Conservation (phyloP, 2,888 invertebrate species). For the Hymenopus coronatus region DNA sequence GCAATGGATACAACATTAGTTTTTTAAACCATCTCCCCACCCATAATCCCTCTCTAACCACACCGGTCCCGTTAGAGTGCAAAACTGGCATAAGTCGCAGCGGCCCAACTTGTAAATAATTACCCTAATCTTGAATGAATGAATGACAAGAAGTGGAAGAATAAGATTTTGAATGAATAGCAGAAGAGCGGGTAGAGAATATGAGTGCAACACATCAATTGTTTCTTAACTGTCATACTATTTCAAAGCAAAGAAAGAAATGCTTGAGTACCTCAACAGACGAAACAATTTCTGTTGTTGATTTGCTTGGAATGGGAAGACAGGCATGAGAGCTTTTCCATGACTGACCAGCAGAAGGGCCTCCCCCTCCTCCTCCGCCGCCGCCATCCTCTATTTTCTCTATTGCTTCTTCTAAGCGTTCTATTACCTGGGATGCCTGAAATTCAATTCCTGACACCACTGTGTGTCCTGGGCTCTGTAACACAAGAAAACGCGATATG, state of each 20-base stretch:
- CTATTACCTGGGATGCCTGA: slow-evolving; percentile 71
- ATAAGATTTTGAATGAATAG: no score
- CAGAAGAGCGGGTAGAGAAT: no score
- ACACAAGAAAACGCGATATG: not conserved
- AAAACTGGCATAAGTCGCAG: no score
- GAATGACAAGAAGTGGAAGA: no score
- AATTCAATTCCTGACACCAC: slow-evolving; percentile 55
- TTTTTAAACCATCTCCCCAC: no score
- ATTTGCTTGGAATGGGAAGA: slow-evolving; percentile 39
- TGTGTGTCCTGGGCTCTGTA: not conserved
- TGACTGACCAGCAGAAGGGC: slow-evolving; percentile 27
- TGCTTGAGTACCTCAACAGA: slow-evolving; percentile 49
- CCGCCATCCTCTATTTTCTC: slow-evolving; percentile 46
- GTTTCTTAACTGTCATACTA: not conserved
- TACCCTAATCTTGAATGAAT: no score
- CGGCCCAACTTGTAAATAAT: no score
- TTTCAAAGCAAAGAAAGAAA: not conserved
- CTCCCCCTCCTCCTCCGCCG: slow-evolving; percentile 38
- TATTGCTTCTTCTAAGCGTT: slow-evolving; percentile 65
- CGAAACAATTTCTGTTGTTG: slow-evolving; percentile 57
- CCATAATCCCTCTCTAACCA: no score
- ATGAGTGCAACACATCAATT: not conserved
- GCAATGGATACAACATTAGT: no score
- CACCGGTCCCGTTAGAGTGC: no score
- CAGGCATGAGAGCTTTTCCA: slow-evolving; percentile 35